Conservation (phyloP, 2,888 invertebrate genomes). For the Callyntrura guangdongensis region DNA sequence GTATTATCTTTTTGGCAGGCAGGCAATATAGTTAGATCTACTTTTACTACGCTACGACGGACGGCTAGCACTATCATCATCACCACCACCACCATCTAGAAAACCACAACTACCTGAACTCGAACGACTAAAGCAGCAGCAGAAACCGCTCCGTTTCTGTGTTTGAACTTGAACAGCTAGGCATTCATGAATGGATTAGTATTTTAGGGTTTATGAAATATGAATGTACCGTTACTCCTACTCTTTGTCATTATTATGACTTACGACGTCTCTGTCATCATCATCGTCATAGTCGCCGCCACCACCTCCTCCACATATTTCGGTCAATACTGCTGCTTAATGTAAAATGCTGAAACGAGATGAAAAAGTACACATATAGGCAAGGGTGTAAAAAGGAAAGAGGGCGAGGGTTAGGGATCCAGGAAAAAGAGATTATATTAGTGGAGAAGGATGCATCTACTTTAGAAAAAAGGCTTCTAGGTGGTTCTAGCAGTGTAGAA, state of each 20-base stretch:
- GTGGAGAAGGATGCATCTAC: neutral
- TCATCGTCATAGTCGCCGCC: too few relatives aligned
- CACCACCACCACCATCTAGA: neutral
- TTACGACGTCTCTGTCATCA: constrained; percentile 16
- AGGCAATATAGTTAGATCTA: too few relatives aligned
- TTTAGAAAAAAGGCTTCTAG: neutral
- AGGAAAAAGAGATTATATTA: neutral
- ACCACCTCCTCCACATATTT: constrained; percentile 14
- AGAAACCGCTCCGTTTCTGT: neutral
- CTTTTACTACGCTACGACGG: neutral
- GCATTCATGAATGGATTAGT: constrained; percentile 46
- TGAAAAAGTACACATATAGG: neutral
- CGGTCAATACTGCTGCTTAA: constrained; percentile 37
- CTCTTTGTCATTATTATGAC: constrained; percentile 46
- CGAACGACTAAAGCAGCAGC: neutral
- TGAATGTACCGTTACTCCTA: constrained; percentile 48
- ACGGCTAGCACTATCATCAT: neutral
- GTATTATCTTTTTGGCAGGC: too few relatives aligned
- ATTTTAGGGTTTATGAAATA: constrained; percentile 36
- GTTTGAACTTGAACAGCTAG: neutral
- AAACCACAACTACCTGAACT: constrained; percentile 9
- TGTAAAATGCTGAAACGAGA: constrained; percentile 39
- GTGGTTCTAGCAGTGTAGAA: neutral
- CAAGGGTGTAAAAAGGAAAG: neutral
- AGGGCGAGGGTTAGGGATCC: neutral